A percentile compares a stretch with the other conserved stretches of the same genome.
These are phyloP conservation scores for Melanaphis sacchari DNA, from an alignment of 1,140 invertebrate genomes.

Conservation along the genomic window DNA sequence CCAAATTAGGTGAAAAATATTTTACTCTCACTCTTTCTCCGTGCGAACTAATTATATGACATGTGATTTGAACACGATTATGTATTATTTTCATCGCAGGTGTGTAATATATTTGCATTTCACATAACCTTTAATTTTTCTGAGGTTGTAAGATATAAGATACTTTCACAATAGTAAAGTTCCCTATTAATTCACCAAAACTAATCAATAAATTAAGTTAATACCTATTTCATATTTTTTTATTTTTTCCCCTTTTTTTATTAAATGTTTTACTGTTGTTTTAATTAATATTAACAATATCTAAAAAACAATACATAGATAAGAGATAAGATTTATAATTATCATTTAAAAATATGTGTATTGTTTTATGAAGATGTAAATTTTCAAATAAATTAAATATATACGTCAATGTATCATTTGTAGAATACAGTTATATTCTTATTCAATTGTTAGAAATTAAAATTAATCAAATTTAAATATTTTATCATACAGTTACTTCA, in stretches of 20 bases:
- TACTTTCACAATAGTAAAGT: background rate
- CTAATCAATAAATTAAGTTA: background rate
- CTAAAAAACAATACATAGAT: background rate
- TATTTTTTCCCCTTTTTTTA: background rate
- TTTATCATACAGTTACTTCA: background rate
- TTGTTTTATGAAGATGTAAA: background rate
- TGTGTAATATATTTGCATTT: background rate
- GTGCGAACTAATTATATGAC: background rate
- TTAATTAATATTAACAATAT: background rate
- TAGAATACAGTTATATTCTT: slow-evolving; percentile 12
- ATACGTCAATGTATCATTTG: background rate
- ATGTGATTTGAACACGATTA: background rate
- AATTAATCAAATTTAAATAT: slow-evolving; percentile 18
- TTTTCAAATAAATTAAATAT: background rate
- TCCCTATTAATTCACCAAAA: background rate
- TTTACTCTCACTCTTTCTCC: slow-evolving; percentile 21
- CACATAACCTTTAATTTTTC: background rate
- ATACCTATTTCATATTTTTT: background rate
- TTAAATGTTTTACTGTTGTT: background rate
- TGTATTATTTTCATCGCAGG: background rate
- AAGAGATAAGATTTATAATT: background rate
- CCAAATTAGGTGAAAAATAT: slow-evolving; percentile 17
- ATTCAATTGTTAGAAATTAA: background rate
- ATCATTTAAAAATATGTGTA: background rate
- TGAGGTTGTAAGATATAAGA: background rate